Base-by-base conservation (phyloP, 2,113 vertebrate genomes). In the Xerus inauris region DNA sequence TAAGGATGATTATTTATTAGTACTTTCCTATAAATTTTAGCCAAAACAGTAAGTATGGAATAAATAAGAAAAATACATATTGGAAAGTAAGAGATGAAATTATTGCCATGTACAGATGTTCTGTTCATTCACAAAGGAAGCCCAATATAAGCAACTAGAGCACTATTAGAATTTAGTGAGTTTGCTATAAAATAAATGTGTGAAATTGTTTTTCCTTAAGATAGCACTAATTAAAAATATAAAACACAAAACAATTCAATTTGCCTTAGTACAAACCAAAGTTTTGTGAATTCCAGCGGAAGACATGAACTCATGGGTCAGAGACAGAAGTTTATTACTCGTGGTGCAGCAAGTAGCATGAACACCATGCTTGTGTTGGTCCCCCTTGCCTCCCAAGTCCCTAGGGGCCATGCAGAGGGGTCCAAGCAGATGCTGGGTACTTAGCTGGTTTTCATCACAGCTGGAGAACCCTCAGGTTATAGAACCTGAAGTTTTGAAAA, bases 341-440 rank as follows among this genome's bases (percentile, higher is more conserved):
- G 3, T 3, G 7, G 32, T 0, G 4, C 42, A 54, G 11, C 24
- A 6, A 47, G 16, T 2, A n/a, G 5, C 8, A 2, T 47, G 8
- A 49, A 20, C 2, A 17, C 24, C 28, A 5, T 59, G n/a, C 22
- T 16, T 51, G 1, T 22, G 12, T 45, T 42, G 5, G 12, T 59
- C 30, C 22, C 14, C 24, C 20, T 47, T 57, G 40, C 71, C 51
- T 32, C 51, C 40, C 12, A 12, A 17, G 40, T 8, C n/a, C 59
- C 65, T 73, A 30, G 16, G 7, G 45, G 20, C 42, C 14, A 47
- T 51, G 26, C 6, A 51, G 82, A 79, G 47, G 19, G 26, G 32
- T 38, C 42, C 51, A 71, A 32, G 8, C 24, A 8, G 54, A 67
- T 57, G 16, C 65, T 6, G 35, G 40, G 30, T 19, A 54, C 47